Evolutionary conservation across 1,140 invertebrate genomes (phyloP).

Genomic region (Amphibalanus amphitrite): DNA sequence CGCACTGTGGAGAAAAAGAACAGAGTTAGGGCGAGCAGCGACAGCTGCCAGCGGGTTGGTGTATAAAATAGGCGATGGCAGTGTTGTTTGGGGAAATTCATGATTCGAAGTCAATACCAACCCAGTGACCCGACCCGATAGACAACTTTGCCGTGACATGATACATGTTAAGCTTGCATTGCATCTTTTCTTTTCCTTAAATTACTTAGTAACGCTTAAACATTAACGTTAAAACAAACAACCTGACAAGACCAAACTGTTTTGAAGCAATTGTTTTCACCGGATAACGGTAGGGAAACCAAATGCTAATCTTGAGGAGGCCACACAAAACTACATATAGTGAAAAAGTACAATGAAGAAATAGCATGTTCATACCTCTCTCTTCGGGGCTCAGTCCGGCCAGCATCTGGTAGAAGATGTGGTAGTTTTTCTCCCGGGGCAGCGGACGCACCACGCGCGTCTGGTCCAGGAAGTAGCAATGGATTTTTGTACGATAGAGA

Average conservation of each 20-base stretch:
- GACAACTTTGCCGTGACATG: background rate
- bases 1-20: constrained; percentile 33
- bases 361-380: constrained; percentile 34
- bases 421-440: constrained; percentile 81
- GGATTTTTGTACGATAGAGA: constrained; percentile 84
- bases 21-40: too few relatives aligned
- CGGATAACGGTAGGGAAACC: too few relatives aligned
- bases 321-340: constrained; percentile 4
- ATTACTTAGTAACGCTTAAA: too few relatives aligned
- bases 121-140: background rate
- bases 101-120: too few relatives aligned
- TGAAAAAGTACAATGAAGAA: background rate
- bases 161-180: too few relatives aligned
- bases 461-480: constrained; percentile 87
- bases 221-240: too few relatives aligned
- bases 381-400: constrained; percentile 74
- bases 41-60: too few relatives aligned
- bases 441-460: constrained; percentile 71
- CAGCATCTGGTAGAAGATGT: constrained; percentile 94
- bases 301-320: background rate
- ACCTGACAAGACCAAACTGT: too few relatives aligned
- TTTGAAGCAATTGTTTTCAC: too few relatives aligned
- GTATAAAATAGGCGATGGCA: too few relatives aligned
- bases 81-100: too few relatives aligned
- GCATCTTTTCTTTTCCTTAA: too few relatives aligned